Conservation (phyloP, 2,888 invertebrate genomes). For the Agonopterix arenella region DNA sequence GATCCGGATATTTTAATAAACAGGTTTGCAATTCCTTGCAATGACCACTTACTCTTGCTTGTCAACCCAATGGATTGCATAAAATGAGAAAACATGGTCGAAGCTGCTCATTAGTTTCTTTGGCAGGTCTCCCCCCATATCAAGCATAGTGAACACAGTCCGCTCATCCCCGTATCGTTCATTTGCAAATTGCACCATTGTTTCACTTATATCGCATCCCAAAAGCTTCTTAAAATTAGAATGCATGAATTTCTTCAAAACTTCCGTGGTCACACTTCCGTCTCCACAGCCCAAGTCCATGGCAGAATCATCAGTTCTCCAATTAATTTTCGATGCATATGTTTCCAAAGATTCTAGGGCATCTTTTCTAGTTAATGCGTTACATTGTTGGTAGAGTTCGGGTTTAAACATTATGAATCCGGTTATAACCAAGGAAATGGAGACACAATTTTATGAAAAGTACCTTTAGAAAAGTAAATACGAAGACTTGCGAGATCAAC, state of each 20-base stretch:
- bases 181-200: conserved; percentile 4
- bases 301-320: not conserved
- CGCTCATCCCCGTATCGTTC: conserved; percentile 1
- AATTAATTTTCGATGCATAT: not conserved
- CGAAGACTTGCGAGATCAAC: no score
- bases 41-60: conserved; percentile 7
- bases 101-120: conserved; percentile 2
- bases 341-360: not conserved
- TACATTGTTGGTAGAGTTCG: not conserved
- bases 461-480: not conserved
- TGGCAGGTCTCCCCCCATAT: not conserved
- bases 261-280: not conserved
- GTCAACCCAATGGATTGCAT: conserved; percentile 7
- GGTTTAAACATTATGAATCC: not conserved
- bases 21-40: not conserved
- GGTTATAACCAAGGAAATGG: not conserved
- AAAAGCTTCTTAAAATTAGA: not conserved
- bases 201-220: conserved; percentile 6
- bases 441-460: not conserved
- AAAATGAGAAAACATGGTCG: conserved; percentile 9
- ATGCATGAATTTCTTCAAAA: not conserved
- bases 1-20: not conserved
- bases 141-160: not conserved
- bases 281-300: not conserved
- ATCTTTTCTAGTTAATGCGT: not conserved